phyloP scores from a whole-genome alignment of 2,797 vertebrate genomes.

The Arctocebus calabarensis region DNA sequence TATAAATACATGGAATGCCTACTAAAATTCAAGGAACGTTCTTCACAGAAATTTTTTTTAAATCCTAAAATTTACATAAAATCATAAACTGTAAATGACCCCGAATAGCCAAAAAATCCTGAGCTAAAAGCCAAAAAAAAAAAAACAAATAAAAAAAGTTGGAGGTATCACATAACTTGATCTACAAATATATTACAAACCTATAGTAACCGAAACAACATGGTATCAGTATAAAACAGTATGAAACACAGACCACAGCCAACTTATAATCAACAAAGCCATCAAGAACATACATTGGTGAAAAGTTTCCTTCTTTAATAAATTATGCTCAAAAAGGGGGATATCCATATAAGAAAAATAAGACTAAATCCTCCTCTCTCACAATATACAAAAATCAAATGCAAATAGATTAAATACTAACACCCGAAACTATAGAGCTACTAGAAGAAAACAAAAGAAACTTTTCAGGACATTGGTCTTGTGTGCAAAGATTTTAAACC shows the following conservation, averaged over 20 bases:
- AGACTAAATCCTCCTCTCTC: not conserved
- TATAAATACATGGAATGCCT: not conserved
- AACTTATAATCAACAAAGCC: not conserved
- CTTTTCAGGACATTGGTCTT: not conserved
- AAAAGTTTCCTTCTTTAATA: not conserved
- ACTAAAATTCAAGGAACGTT: not conserved
- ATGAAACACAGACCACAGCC: not conserved
- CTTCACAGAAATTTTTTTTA: not conserved
- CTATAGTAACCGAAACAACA: not conserved
- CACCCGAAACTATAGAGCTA: not conserved
- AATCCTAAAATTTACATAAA: not conserved
- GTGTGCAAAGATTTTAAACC: not conserved
- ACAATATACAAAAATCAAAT: not conserved
- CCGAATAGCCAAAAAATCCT: not conserved
- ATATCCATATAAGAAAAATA: not conserved
- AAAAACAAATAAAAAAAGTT: not conserved
- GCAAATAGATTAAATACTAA: not conserved
- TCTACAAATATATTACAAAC: not conserved
- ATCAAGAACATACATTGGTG: not conserved
- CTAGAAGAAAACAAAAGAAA: not conserved
- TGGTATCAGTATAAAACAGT: not conserved
- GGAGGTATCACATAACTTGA: not conserved
- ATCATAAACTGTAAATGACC: not conserved
- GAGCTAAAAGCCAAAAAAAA: not conserved
- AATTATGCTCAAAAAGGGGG: not conserved